Base-by-base conservation (phyloP, 2,888 invertebrate species). In the Eupelmus urozonus region DNA sequence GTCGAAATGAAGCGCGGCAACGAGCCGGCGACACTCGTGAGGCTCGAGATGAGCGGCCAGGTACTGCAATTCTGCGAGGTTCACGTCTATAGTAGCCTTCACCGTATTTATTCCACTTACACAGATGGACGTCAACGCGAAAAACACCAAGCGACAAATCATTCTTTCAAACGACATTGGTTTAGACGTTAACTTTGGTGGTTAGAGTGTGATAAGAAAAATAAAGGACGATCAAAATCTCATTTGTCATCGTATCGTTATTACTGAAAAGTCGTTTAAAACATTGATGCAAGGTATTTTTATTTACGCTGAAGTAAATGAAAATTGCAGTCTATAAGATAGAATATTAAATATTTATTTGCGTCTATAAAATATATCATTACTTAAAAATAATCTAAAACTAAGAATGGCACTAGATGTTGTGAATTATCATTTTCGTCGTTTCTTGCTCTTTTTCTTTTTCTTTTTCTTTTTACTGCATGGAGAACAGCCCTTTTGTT, bases 1-100 rank as follows among this genome's bases (percentile, higher is more conserved):
- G 72, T 90, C 88, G 82, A 92, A 93, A 87, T 93, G 92, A 71
- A 93, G 90, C 13, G 92, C 91, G 18, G 92, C 92, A 16, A 92
- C 90, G 1, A 94, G 89, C 82, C 88, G 88, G 62, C 91, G 90
- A 83, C 94, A 94, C 87, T 94, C 93, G 82, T 90, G 88, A 11
- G 86, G 85, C 66, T 91, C 91, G 81, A 94, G 87, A 85, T 92
- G 92, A 73, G 91, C 91, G 27, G 93, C 91, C 74, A 94, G 83
- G 84, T 93, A 93, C 82, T 91, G 89, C 51, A 91, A 81, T 80
- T 89, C 87, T 16, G 85, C 82, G 0, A 88, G 80, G 84, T 89
- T 89, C 57, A 89, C 81, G 62, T 89, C 89, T 72, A 88, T 87
- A 16, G 88, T 86, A 20, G 34, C 62, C 53, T 11, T 5, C 13